These are phyloP conservation scores for Carapus acus DNA, from an alignment of 2,797 vertebrate genomes.

Conservation along the genomic window DNA sequence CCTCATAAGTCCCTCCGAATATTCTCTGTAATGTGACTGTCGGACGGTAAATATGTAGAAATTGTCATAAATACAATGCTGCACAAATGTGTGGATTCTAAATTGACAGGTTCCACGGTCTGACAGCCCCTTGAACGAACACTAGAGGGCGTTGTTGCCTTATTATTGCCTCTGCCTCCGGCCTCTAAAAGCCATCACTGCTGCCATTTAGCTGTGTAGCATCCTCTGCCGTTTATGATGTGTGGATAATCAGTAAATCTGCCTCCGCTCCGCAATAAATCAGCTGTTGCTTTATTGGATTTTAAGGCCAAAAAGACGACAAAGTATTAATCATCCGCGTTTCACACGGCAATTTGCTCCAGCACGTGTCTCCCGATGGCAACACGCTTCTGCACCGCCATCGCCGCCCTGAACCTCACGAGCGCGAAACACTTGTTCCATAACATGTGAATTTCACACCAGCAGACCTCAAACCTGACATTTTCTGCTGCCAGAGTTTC, in stretches of 20 bases:
- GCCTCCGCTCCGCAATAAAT: neutral
- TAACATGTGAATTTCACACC: conserved; percentile 13
- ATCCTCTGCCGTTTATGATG: conserved; percentile 32
- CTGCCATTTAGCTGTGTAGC: conserved; percentile 16
- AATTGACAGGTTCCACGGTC: neutral
- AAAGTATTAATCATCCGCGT: conserved; percentile 1
- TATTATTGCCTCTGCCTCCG: conserved; percentile 14
- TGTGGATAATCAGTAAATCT: conserved; percentile 18
- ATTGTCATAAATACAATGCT: conserved; percentile 22
- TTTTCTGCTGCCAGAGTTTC: conserved; percentile 13
- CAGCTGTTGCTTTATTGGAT: neutral
- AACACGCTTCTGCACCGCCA: conserved; percentile 5
- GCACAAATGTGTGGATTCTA: conserved; percentile 4
- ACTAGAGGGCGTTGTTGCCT: conserved; percentile 60
- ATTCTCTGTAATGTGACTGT: conserved; percentile 23
- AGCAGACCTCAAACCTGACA: conserved; percentile 9
- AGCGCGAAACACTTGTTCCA: conserved; percentile 25
- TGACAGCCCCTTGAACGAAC: conserved; percentile 17
- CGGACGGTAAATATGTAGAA: conserved; percentile 6
- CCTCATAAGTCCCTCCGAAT: conserved; percentile 9
- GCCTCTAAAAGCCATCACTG: conserved; percentile 12
- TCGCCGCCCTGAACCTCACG: conserved; percentile 18
- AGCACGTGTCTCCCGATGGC: neutral
- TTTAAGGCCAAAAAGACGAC: too few relatives aligned
- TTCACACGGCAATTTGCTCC: conserved; percentile 7